Conservation (phyloP, 2,888 invertebrate species). For the Coelinius sp. region DNA sequence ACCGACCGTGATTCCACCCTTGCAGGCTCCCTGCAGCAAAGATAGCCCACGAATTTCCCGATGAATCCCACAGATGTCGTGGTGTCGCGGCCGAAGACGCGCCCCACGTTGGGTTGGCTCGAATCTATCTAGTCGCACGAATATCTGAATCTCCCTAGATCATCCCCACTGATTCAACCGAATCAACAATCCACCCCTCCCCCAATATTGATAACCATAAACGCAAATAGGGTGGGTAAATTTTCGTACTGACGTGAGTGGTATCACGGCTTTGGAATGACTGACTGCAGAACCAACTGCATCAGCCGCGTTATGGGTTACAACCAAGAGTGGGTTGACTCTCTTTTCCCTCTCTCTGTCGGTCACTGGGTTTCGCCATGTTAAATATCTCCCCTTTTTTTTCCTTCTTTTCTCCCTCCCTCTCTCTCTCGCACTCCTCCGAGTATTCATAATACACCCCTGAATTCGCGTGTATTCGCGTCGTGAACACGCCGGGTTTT, state of each 20-base stretch:
- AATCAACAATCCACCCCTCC: background rate
- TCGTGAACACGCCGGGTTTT: slow-evolving; percentile 41
- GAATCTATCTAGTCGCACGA: background rate
- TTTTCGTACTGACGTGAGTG: slow-evolving; percentile 55
- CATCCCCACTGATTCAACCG: background rate
- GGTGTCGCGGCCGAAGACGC: background rate
- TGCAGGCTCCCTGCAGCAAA: slow-evolving; percentile 28
- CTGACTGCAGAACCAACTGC: slow-evolving; percentile 59
- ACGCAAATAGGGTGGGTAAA: slow-evolving; percentile 11
- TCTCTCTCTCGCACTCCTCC: slow-evolving; percentile 21
- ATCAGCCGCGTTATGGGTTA: slow-evolving; percentile 47
- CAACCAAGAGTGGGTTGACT: slow-evolving; percentile 43
- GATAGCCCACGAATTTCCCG: slow-evolving; percentile 41
- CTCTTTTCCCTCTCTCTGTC: slow-evolving; percentile 46
- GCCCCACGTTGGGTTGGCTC: slow-evolving; percentile 4
- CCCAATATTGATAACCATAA: background rate
- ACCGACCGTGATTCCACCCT: slow-evolving; percentile 39
- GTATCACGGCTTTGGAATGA: slow-evolving; percentile 63
- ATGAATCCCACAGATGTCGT: slow-evolving; percentile 50
- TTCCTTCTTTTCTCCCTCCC: slow-evolving; percentile 13
- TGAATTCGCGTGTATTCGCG: slow-evolving; percentile 50
- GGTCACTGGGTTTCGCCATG: slow-evolving; percentile 41
- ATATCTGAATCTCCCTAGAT: background rate
- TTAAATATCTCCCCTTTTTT: slow-evolving; percentile 20
- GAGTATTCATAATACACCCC: background rate